Base-by-base conservation (phyloP, 1,140 invertebrate genomes). In the Pseudomyrmex gracilis region DNA sequence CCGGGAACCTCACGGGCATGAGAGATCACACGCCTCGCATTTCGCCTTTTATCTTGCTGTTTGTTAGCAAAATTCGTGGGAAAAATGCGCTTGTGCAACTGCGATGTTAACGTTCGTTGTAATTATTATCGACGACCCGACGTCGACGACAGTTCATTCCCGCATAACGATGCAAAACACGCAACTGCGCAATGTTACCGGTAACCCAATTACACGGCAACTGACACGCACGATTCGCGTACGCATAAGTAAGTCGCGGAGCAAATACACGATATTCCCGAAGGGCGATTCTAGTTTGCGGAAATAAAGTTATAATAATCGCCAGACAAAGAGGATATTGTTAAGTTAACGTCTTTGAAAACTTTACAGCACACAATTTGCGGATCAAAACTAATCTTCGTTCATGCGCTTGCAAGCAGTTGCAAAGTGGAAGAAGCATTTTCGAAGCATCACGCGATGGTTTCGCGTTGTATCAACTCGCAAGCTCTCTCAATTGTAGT, bases 161-260 rank as follows among this genome's bases (percentile, higher is more conserved):
- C 10, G 60, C 15, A 22, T n/a, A 34, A 34, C 55, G 47, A 13
- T 51, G 53, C 85, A 87, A 90, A 90, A 90, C 85, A 66, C 73
- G 88, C 76, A 84, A 84, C 87, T 83, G 86, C 89, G 88, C 53
- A 20, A 22, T 47, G 55, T 80, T 86, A 89, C 88, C 87, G 89
- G 92, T 92, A 91, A 92, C 91, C 89, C 87, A 91, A 91, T 93
- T 93, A 91, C 82, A 70, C 73, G 77, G 60, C 47, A 17, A n/a
- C 45, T 5, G 57, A 24, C 57, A 60, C 20, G 20, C 20, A 10
- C 57, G 57, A 17, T 10, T 57, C 76, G 53, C 53, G 63, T 57
- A 51, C 43, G 53, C 10, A 22, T 45, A 66, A 70, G 53, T 55
- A 17, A 70, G 12, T 43, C 51, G 49, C 15, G 47, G 20, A 20